These are phyloP conservation scores for Meloidogyne floridensis DNA, from an alignment of 1,140 invertebrate species.

Conservation along the genomic window DNA sequence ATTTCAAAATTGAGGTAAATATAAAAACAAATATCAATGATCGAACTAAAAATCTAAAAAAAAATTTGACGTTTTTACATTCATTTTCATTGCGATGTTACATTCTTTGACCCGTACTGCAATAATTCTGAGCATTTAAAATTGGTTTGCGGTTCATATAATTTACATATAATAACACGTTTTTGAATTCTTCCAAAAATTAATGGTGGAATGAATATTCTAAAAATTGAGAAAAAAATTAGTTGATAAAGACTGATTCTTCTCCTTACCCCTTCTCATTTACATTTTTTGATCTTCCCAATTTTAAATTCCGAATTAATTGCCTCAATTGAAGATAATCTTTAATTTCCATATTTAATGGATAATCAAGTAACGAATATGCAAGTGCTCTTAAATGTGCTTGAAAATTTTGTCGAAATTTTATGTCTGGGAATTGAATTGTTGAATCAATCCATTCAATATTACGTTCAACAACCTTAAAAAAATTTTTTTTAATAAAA, in stretches of 20 bases:
- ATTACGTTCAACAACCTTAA: slow-evolving; percentile 37
- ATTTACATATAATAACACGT: not conserved
- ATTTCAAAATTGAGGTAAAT: no score
- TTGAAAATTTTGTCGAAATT: slow-evolving; percentile 16
- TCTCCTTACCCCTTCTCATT: not conserved
- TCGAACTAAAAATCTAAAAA: not conserved
- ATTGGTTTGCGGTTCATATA: not conserved
- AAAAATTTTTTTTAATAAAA: not conserved
- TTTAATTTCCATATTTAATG: slow-evolving; percentile 10
- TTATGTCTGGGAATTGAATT: slow-evolving; percentile 17
- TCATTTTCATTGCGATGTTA: not conserved
- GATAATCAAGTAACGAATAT: slow-evolving; percentile 25
- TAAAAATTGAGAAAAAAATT: not conserved
- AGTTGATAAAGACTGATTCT: no score
- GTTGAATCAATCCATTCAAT: slow-evolving; percentile 27
- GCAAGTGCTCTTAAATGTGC: slow-evolving; percentile 14
- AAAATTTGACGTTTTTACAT: not conserved
- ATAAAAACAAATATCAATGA: no score
- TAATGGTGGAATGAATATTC: not conserved
- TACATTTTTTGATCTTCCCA: not conserved
- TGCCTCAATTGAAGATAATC: not conserved
- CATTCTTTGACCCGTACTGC: not conserved
- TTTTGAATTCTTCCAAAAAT: not conserved
- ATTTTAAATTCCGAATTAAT: not conserved
- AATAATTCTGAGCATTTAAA: slow-evolving; percentile 9